Base-by-base conservation (phyloP, 1,140 invertebrate species). In the Trachymyrmex septentrionalis region DNA sequence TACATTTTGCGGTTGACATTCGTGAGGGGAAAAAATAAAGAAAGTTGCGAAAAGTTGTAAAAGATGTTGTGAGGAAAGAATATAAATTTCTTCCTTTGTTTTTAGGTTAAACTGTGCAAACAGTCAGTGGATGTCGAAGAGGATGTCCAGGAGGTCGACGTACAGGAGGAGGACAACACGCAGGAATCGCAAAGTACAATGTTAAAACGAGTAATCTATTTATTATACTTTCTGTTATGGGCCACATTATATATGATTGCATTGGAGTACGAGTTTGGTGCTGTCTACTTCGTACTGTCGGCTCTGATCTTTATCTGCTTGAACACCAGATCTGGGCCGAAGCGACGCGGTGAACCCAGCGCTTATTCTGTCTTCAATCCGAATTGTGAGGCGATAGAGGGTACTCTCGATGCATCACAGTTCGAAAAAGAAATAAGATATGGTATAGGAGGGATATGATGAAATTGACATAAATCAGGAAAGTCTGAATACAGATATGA, bases 341-440 rank as follows among this genome's bases (percentile, higher is more conserved):
- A 96, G 93, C 96, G 96, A 78, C 94, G 93, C 63, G 97, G 97
- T 53, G 98, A 99, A 96, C 94, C 98, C 0, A 99, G 98, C 95
- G 99, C 99, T 0, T 99, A 99, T 94, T 99, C 99, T 77, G 99
- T 99, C 0, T 99, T 99, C 93, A 99, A 99, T 96, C 97, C 97
- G 87, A 97, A 99, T 92, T 99, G 98, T 95, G 96, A 98, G 93
- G 96, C 98, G 73, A 98, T 99, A 86, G 97, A 99, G 90, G 99
- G 99, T 19, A 98, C 99, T 2, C 95, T 99, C 2, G 99, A 98
- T 86, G 97, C 98, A n/a, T 98, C 99, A 93, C 98, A 99, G 92
- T 98, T 99, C 94, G 98, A 99, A 93, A 96, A 96, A 90, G 97
- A 99, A 95, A 96, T 99, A 80, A 93, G 96, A 72, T 98, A 96